phyloP scores from a whole-genome alignment of 2,888 invertebrate species.

The Caenorhabditis sp. region DNA sequence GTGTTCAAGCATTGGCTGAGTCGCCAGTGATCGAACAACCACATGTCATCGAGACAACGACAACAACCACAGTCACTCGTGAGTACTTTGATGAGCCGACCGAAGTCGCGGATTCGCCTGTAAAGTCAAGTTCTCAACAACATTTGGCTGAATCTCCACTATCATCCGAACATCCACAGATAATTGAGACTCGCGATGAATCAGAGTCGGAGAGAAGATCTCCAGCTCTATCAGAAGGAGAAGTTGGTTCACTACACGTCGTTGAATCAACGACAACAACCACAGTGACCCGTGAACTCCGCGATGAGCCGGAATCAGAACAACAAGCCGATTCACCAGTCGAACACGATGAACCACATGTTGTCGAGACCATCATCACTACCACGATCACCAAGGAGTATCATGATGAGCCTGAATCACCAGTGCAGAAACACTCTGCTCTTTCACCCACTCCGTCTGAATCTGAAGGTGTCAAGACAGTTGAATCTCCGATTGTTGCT shows the following conservation, averaged over 20 bases:
- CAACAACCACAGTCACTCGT: conserved; percentile 18
- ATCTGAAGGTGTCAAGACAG: too few relatives aligned
- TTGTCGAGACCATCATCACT: too few relatives aligned
- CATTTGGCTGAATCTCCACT: not conserved
- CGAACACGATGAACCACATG: not conserved
- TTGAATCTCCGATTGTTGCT: too few relatives aligned
- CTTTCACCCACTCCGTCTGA: not conserved
- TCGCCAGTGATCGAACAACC: conserved; percentile 1
- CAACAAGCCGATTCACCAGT: not conserved
- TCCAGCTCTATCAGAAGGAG: conserved; percentile 5
- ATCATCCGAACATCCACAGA: not conserved
- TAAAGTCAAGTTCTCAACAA: not conserved
- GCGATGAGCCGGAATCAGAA: not conserved
- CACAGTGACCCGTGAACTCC: not conserved
- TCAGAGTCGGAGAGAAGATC: not conserved
- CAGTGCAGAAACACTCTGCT: too few relatives aligned
- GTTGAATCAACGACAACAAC: conserved; percentile 3
- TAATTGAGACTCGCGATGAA: not conserved
- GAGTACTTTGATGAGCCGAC: conserved; percentile 8
- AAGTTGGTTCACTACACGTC: not conserved
- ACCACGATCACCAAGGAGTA: too few relatives aligned
- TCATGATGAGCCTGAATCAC: not conserved
- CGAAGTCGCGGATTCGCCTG: not conserved
- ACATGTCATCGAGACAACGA: conserved; percentile 12
- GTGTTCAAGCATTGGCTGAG: conserved; percentile 3